phyloP scores from a whole-genome alignment of 2,797 vertebrate species.

The Buceros bicornis region DNA sequence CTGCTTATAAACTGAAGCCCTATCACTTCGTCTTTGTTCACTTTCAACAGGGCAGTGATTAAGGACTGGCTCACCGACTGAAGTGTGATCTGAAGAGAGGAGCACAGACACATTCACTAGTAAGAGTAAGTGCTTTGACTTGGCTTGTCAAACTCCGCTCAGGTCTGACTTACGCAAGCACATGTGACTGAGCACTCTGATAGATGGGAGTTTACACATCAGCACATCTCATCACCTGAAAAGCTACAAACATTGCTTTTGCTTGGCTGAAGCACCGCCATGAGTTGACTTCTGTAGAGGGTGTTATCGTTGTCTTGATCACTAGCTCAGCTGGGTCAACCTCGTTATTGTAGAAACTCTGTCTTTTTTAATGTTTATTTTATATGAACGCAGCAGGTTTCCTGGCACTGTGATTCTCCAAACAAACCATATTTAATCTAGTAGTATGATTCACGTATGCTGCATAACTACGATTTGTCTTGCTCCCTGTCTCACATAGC shows the following conservation, averaged over 20 bases:
- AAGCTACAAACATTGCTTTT: not conserved
- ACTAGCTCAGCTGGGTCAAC: not conserved
- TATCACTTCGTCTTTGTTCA: not conserved
- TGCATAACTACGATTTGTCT: not conserved
- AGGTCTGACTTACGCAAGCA: not conserved
- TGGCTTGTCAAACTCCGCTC: not conserved
- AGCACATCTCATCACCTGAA: not conserved
- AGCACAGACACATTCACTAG: not conserved
- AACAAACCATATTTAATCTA: not conserved
- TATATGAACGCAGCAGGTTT: not conserved
- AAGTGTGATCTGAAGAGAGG: not conserved
- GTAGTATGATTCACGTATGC: not conserved
- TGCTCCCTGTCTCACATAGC: not conserved
- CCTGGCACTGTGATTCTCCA: not conserved
- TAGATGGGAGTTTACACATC: not conserved
- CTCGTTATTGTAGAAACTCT: not conserved
- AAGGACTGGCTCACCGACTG: not conserved
- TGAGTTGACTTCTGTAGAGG: not conserved
- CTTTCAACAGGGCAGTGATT: not conserved
- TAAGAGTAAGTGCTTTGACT: not conserved
- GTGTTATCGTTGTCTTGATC: not conserved
- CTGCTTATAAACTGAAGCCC: not conserved
- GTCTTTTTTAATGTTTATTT: not conserved
- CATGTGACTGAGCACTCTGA: accelerated
- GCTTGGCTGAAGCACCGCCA: not conserved